Evolutionary conservation across 2,888 invertebrate species (phyloP), one percentile per base, ranked within the genome.

Genomic region (Leptura quadrifasciata): DNA sequence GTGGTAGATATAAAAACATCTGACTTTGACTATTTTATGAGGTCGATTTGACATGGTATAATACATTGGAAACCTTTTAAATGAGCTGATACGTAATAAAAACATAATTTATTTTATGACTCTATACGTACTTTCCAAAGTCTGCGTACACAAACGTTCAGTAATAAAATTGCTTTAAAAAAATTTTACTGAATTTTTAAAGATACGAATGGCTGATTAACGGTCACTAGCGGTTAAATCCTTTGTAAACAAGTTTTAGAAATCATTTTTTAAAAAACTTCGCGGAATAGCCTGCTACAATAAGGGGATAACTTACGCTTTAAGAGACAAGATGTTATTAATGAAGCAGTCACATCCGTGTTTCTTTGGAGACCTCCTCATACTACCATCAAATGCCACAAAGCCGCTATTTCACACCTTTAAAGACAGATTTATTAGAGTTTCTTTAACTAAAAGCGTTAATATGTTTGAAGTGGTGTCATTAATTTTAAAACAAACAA

Each of bases 321-420:
- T 39, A 39, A 18, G 9, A 27, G 60, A 27, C 60, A 68, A 68
- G 31, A 68, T 57, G 68, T 55, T 68, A 54, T 68, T 68, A 68
- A 55, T 18, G 20, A 68, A 18, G 27, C 20, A 18, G 18, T 57
- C 18, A 21, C 24, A 57, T 55, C 68, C 55, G 17, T 31, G 27
- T 57, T 55, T 57, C 55, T 31, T 27, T 27, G 17, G 17, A 21
- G 8, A 24, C 21, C 27, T 17, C n/a, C 31, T 63, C 60, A 57
- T 57, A 31, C 27, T 47, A 3, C 5, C 21, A 60, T 60, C n/a
- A 27, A 60, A 4, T 60, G 60, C n/a, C 27, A 31, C 27, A 60
- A 24, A 27, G 60, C 8, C 21, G 24, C 21, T 9, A 27, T 10
- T 60, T 60, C 60, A 27, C 60, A 60, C 60, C 60, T 60, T n/a